Percentiles rank a stretch among this genome's conserved stretches.
Conservation (phyloP, 1,140 invertebrate species). For the Apis mellifera region Amel_HAv3.1 CM009934.2:8665001-8665500, state of each 20-base stretch:
- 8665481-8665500: too few relatives aligned
- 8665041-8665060: too few relatives aligned
- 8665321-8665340: background rate
- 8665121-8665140: background rate
- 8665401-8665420: slow-evolving; percentile 20
- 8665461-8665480: too few relatives aligned
- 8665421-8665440: background rate
- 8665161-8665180: too few relatives aligned
- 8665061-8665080: too few relatives aligned
- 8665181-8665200: background rate
- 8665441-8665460: background rate
- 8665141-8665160: background rate
- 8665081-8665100: background rate
- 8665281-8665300: slow-evolving; percentile 16
- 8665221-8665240: background rate
- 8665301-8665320: slow-evolving; percentile 16
- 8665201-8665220: background rate
- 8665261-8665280: slow-evolving; percentile 20
- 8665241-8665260: background rate
- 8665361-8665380: slow-evolving; percentile 47
- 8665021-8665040: background rate
- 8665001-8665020: background rate
- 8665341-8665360: slow-evolving; percentile 28
- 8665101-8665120: background rate
- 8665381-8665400: slow-evolving; percentile 41